Evolutionary conservation across 2,888 invertebrate species (phyloP).

Genomic region (Epiblema foenella): DNA sequence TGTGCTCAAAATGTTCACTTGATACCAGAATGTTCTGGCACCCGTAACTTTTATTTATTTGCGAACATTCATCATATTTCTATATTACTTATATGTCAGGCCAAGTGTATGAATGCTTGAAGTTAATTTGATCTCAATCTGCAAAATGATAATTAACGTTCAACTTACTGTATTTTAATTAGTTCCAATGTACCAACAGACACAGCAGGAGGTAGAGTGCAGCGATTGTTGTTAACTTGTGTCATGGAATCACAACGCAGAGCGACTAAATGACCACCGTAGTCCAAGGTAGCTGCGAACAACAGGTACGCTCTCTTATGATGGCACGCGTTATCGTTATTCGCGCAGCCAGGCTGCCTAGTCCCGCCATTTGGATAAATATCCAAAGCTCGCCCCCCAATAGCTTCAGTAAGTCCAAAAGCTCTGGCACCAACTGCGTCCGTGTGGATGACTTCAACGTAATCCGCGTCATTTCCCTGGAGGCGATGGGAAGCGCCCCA

Average conservation of each 20-base stretch:
- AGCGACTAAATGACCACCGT: conserved; percentile 25
- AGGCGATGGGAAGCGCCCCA: conserved; percentile 51
- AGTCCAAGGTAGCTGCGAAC: conserved; percentile 37
- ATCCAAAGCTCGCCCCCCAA: conserved; percentile 28
- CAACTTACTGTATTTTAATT: conserved; percentile 23
- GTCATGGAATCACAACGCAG: conserved; percentile 34
- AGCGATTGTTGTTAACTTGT: conserved; percentile 39
- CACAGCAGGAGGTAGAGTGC: conserved; percentile 7
- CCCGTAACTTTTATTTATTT: too few species aligned
- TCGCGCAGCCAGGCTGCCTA: conserved; percentile 44
- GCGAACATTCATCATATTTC: too few species aligned
- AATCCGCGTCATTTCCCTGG: conserved; percentile 25
- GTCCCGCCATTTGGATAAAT: conserved; percentile 54
- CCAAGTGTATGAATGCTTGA: too few species aligned
- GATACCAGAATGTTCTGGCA: too few species aligned
- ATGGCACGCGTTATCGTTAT: conserved; percentile 20
- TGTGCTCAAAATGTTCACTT: too few species aligned
- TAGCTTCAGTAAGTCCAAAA: conserved; percentile 26
- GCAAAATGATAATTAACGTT: not conserved
- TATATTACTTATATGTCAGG: too few species aligned
- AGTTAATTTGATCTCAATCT: not conserved
- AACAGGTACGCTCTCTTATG: conserved; percentile 40
- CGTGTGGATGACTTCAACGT: conserved; percentile 53
- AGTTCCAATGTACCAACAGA: conserved; percentile 29
- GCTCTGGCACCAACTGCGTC: conserved; percentile 24